Evolutionary conservation across 1,140 invertebrate genomes (phyloP).

Genomic region (Palaemon carinicauda): DNA sequence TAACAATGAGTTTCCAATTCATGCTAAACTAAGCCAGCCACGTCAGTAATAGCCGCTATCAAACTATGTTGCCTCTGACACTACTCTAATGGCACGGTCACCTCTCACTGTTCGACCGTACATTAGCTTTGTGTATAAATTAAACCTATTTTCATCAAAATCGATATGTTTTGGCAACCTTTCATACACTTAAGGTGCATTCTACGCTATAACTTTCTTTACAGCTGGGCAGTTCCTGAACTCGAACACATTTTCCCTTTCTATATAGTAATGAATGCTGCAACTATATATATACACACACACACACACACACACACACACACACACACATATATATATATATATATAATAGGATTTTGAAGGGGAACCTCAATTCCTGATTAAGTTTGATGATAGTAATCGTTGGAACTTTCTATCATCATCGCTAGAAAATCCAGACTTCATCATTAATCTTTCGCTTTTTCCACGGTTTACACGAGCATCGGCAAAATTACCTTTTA

Average conservation of each 20-base stretch:
- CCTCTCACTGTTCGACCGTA: background rate
- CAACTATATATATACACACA: background rate
- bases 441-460: background rate
- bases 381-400: background rate
- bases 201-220: background rate
- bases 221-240: background rate
- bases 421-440: background rate
- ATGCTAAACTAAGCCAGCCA: too few species aligned
- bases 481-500: background rate
- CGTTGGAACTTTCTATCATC: background rate
- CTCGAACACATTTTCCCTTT: background rate
- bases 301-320: background rate
- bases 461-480: background rate
- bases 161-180: background rate
- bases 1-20: background rate
- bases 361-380: background rate
- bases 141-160: background rate
- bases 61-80: background rate
- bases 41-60: background rate
- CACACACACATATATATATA: background rate
- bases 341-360: too few species aligned
- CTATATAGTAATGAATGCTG: background rate
- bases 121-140: background rate
- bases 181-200: constrained; percentile 2
- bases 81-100: too few species aligned